phyloP scores from a whole-genome alignment of 2,888 invertebrate species.

The Opisthograptis luteolata region DNA sequence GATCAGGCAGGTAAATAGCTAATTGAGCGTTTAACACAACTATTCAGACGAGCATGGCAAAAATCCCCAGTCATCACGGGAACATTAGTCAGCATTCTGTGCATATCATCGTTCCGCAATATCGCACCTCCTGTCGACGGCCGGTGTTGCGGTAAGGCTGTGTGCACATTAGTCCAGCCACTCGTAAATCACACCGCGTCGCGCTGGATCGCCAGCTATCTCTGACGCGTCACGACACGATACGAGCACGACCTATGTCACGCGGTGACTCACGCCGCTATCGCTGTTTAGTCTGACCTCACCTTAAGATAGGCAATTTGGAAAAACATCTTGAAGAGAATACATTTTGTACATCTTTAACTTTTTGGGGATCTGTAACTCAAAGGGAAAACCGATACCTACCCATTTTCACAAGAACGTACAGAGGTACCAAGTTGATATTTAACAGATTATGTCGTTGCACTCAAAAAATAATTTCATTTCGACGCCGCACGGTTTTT shows the following conservation, averaged over 20 bases:
- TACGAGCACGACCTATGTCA: conserved; percentile 52
- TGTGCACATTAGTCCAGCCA: conserved; percentile 54
- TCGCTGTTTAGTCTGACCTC: conserved; percentile 17
- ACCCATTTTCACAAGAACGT: no score
- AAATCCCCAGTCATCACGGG: conserved; percentile 8
- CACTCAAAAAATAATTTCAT: no score
- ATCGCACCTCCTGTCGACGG: conserved; percentile 16
- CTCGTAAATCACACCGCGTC: conserved; percentile 73
- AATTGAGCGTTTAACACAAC: neutral
- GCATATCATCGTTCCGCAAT: conserved; percentile 23
- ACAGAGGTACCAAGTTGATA: no score
- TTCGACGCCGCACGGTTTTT: no score
- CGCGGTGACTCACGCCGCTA: conserved; percentile 38
- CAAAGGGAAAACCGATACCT: no score
- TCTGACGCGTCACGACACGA: conserved; percentile 50
- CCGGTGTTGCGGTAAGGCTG: conserved; percentile 46
- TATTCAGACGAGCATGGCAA: neutral
- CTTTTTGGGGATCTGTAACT: no score
- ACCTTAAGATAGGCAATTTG: conserved; percentile 6
- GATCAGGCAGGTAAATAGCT: no score
- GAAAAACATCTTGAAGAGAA: neutral
- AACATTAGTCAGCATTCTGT: conserved; percentile 14
- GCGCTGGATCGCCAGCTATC: conserved; percentile 66
- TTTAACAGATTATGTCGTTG: no score
- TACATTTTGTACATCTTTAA: no score